Conservation (phyloP, 2,888 invertebrate genomes). For the Rhogogaster chlorosoma region DNA sequence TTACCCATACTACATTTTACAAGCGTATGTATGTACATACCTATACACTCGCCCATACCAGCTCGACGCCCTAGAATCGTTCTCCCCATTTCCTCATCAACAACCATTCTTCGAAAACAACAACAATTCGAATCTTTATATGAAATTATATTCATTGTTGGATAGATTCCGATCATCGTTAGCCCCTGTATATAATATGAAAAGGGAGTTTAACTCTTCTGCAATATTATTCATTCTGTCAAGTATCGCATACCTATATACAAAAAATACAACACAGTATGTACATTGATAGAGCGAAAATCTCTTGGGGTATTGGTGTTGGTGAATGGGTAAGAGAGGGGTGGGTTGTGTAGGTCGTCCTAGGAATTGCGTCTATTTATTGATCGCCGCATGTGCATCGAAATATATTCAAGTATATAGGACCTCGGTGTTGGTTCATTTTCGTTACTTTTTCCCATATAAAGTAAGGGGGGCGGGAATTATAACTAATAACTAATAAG, state of each 20-base stretch:
- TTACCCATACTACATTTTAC: neutral
- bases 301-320: neutral
- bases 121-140: neutral
- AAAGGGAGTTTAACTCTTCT: neutral
- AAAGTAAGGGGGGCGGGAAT: neutral
- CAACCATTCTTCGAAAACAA: neutral
- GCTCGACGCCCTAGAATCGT: conserved; percentile 31
- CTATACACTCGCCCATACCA: neutral
- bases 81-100: neutral
- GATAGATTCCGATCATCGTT: neutral
- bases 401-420: conserved; percentile 14
- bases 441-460: neutral
- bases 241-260: too few relatives aligned
- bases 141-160: neutral
- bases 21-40: too few relatives aligned
- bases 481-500: neutral
- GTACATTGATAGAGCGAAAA: neutral
- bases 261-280: too few relatives aligned
- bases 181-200: neutral
- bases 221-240: neutral
- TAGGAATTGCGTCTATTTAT: conserved; percentile 45
- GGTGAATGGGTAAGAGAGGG: neutral
- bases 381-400: conserved; percentile 32
- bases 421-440: too few relatives aligned
- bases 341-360: neutral